Evolutionary conservation across 2,797 vertebrate species (phyloP), one percentile per base, ranked within the genome.

Genomic region (Hypotaenidia philippensis): DNA sequence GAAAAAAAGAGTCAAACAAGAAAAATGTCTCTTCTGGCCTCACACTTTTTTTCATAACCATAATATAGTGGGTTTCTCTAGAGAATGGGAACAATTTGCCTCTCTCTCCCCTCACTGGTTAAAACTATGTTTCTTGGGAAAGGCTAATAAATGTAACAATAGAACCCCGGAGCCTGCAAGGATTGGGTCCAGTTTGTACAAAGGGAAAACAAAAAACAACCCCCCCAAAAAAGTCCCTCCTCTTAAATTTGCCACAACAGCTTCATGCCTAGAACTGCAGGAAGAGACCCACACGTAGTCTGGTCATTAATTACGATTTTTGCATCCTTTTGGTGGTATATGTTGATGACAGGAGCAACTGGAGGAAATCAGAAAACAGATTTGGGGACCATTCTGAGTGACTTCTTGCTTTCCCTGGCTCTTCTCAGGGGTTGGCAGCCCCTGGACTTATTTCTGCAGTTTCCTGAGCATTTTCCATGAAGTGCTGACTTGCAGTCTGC

Each of bases 91-190:
- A 69, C 50, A 34, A 19, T 75, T 75, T 89, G 47, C 27, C 12
- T 96, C 41, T 88, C 76, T 80, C 77, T 85, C 26, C 41, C 41
- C 55, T 91, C 36, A 86, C 92, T 78, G 57, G 92, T 95, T 96
- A 95, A 96, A 94, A 76, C 82, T 86, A 52, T 50, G 69, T 85
- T 90, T 94, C 78, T 95, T 87, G 72, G 70, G 87, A 93, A 91
- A 87, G 61, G 47, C 87, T 94, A 95, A 94, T 95, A 87, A 96
- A 93, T 50, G 65, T 76, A 95, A 96, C 87, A 96, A 94, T 95
- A 96, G 93, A 83, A 93, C 61, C 57, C 89, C 47, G 69, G 55
- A 89, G 92, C 89, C 91, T 95, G 76, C 38, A 81, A 84, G 89
- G 87, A 65, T 34, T 55, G 75, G 31, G 82, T 89, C 89, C 76